phyloP scores from a whole-genome alignment of 2,888 invertebrate genomes.

The Oxystoma pomonae region DNA sequence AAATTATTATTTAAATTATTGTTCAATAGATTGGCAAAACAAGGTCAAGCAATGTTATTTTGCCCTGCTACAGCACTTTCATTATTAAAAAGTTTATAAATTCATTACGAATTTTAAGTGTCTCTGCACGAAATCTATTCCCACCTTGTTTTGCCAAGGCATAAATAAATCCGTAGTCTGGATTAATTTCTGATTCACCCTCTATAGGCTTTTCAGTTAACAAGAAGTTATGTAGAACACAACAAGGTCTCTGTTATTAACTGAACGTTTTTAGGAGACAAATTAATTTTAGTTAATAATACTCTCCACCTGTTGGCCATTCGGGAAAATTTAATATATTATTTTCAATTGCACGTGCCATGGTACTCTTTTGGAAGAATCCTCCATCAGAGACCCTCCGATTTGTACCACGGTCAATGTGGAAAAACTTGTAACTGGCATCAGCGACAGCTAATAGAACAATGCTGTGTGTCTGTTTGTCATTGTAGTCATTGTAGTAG shows the following conservation, averaged over 20 bases:
- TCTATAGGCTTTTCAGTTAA: background rate
- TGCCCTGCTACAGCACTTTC: background rate
- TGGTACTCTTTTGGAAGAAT: constrained; percentile 27
- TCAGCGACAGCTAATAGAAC: constrained; percentile 31
- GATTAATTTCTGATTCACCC: background rate
- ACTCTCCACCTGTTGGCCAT: constrained; percentile 22
- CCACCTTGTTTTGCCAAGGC: background rate
- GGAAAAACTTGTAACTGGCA: constrained; percentile 11
- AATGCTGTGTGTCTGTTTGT: constrained; percentile 31
- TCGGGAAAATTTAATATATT: constrained; percentile 31
- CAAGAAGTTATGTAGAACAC: constrained; percentile 20
- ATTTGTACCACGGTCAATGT: constrained; percentile 31
- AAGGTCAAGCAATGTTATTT: background rate
- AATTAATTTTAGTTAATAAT: constrained; percentile 18
- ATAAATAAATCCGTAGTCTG: background rate
- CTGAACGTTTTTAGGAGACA: constrained; percentile 19
- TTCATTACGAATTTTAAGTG: background rate
- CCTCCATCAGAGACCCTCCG: constrained; percentile 33
- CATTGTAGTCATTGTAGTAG: constrained; percentile 32
- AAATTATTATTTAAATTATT: too few species aligned
- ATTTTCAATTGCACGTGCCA: constrained; percentile 23
- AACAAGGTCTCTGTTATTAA: constrained; percentile 16
- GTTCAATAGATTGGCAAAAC: too few species aligned
- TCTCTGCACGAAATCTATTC: background rate
- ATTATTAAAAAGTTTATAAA: background rate